These are phyloP conservation scores for Tetranychus truncatus DNA, from an alignment of 2,888 invertebrate species.

Conservation along the genomic window DNA sequence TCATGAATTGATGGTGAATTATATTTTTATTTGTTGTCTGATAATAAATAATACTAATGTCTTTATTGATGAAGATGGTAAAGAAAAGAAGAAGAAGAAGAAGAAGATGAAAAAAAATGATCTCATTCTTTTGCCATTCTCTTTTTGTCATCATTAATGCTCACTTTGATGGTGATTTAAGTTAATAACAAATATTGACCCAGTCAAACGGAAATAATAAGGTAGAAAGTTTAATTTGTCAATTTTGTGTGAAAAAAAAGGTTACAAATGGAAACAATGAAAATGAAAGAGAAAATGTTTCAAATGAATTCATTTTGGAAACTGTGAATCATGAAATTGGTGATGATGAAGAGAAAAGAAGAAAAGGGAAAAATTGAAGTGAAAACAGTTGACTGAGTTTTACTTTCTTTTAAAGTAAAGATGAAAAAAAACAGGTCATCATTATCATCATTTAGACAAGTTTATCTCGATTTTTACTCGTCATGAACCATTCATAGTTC, in stretches of 20 bases:
- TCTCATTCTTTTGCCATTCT: background rate
- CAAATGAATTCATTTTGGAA: too few relatives aligned
- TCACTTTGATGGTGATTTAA: background rate
- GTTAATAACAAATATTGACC: background rate
- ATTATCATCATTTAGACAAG: too few relatives aligned
- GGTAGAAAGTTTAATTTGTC: background rate
- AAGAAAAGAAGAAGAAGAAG: background rate
- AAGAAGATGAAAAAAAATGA: background rate
- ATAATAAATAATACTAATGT: background rate
- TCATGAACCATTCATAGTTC: too few relatives aligned
- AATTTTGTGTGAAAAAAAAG: background rate
- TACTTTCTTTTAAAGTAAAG: too few relatives aligned
- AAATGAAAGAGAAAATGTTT: too few relatives aligned
- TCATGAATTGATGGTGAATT: conserved; percentile 1
- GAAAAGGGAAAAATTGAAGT: too few relatives aligned
- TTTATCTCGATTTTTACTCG: too few relatives aligned
- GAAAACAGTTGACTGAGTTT: too few relatives aligned
- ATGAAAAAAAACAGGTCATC: too few relatives aligned
- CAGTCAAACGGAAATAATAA: background rate
- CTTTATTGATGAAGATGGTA: background rate
- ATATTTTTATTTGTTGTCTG: background rate
- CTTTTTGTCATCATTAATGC: background rate
- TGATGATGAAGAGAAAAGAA: too few relatives aligned
- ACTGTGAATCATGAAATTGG: too few relatives aligned
- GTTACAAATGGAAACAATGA: too few relatives aligned